Evolutionary conservation across 2,888 invertebrate species (phyloP).

Genomic region (Ormyrus pomaceus): DNA sequence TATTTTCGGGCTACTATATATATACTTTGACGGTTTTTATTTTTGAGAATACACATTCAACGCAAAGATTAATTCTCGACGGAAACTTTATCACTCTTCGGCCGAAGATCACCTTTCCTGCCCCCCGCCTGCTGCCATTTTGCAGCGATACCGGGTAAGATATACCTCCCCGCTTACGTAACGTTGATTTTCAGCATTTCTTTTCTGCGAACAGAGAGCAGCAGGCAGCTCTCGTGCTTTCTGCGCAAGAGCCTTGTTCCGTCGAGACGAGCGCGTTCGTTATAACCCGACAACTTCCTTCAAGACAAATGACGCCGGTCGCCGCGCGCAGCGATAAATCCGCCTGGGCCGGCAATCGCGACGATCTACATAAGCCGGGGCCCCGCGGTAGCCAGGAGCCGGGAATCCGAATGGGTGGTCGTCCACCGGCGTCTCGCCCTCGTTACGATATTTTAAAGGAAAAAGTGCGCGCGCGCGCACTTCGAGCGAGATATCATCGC

Average conservation of each 20-base stretch:
- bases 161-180: no score
- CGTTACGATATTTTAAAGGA: conserved; percentile 17
- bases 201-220: no score
- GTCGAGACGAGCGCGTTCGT: conserved; percentile 17
- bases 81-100: no score
- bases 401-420: conserved; percentile 46
- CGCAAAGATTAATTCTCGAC: no score
- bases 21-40: no score
- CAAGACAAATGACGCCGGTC: conserved; percentile 55
- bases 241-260: conserved; percentile 34
- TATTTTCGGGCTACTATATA: no score
- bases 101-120: no score
- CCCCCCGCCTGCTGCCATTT: no score
- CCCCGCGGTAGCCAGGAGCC: conserved; percentile 26
- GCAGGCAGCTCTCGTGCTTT: no score
- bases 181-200: no score
- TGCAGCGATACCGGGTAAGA: no score
- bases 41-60: no score
- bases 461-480: not conserved
- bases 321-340: conserved; percentile 17
- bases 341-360: conserved; percentile 17
- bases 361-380: conserved; percentile 39
- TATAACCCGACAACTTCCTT: conserved; percentile 46
- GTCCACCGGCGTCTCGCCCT: conserved; percentile 3
- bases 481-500: not conserved